These are phyloP conservation scores for Orthonychiurus folsomi DNA, from an alignment of 2,888 invertebrate species.

Conservation along the genomic window DNA sequence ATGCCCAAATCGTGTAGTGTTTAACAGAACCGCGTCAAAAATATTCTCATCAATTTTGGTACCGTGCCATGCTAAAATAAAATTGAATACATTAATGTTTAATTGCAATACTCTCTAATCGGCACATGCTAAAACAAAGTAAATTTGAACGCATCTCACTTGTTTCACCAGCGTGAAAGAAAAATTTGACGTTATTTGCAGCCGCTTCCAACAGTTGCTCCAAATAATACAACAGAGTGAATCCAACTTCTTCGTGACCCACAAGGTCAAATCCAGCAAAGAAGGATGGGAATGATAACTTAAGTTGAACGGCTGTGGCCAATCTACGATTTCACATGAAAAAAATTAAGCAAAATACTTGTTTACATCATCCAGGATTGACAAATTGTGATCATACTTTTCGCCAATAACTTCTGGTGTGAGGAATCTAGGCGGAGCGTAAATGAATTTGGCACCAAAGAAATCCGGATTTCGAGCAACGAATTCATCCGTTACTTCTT, in stretches of 20 bases:
- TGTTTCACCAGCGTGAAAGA: constrained; percentile 76
- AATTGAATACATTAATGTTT: neutral
- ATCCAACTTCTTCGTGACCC: constrained; percentile 65
- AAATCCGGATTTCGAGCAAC: constrained; percentile 55
- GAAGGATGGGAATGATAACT: constrained; percentile 51
- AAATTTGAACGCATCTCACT: constrained; percentile 48
- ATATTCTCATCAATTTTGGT: constrained; percentile 56
- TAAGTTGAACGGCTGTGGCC: constrained; percentile 23
- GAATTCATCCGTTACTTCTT: constrained; percentile 53
- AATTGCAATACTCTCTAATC: neutral
- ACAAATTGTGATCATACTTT: neutral
- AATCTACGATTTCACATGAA: constrained; percentile 19
- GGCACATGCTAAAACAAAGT: neutral
- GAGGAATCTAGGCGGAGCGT: constrained; percentile 49
- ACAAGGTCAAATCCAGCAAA: constrained; percentile 72
- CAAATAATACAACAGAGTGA: constrained; percentile 55
- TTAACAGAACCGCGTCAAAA: constrained; percentile 65
- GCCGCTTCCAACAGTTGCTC: constrained; percentile 48
- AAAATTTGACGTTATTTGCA: constrained; percentile 52
- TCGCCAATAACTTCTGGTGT: constrained; percentile 18
- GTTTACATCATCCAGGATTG: too few species aligned
- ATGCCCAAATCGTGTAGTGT: constrained; percentile 67
- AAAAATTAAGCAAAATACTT: neutral
- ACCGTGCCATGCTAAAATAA: constrained; percentile 41
- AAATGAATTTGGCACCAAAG: constrained; percentile 60